phyloP scores from a whole-genome alignment of 2,113 vertebrate species.

The Sterrhoptilus dennistouni region DNA sequence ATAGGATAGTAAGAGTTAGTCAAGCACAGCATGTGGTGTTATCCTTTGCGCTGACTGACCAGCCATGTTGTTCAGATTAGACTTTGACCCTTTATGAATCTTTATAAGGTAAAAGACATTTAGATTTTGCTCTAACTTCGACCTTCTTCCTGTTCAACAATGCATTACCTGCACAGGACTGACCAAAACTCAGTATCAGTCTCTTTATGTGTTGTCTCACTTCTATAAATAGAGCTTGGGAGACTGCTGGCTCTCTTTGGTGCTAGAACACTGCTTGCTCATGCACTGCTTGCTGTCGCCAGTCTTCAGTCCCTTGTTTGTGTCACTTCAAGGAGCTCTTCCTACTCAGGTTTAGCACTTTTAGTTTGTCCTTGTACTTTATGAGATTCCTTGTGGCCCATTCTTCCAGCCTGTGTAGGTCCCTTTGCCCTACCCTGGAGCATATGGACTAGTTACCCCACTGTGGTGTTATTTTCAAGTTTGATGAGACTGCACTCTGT shows the following conservation, averaged over 20 bases:
- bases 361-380: not conserved
- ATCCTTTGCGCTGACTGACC: not conserved
- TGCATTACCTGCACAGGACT: not conserved
- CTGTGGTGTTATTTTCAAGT: not conserved
- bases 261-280: not conserved
- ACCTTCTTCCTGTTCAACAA: not conserved
- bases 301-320: not conserved
- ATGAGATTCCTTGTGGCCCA: not conserved
- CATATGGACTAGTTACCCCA: not conserved
- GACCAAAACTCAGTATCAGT: not conserved
- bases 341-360: not conserved
- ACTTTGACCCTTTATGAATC: not conserved
- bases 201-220: not conserved
- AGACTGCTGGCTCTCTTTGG: not conserved
- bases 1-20: not conserved
- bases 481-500: not conserved
- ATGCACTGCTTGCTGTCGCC: fast-evolving
- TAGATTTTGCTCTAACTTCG: not conserved
- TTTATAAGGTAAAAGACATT: not conserved
- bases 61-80: not conserved
- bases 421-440: not conserved
- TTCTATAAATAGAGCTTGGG: not conserved
- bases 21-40: not conserved
- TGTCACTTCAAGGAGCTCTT: not conserved
- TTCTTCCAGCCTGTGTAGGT: not conserved